Evolutionary conservation across 2,888 invertebrate genomes (phyloP), one percentile per base, ranked within the genome.

Genomic region (Lasioglossum lativentre): DNA sequence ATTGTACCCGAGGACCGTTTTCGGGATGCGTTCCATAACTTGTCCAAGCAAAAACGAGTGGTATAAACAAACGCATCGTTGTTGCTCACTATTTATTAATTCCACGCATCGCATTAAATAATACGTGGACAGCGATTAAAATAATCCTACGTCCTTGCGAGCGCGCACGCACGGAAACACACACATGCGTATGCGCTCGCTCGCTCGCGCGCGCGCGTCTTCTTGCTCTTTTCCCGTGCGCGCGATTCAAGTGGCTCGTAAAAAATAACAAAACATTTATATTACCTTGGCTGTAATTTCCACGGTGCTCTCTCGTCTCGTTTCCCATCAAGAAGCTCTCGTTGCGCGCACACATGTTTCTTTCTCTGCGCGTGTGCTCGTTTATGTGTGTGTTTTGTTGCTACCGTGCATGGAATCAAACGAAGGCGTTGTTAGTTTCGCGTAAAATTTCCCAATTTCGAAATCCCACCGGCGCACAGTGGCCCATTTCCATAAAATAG

Each of bases 191-290:
- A 4, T 10, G 23, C 66, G 71, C 30, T 59, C n/a, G n/a, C n/a
- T n/a, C n/a, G n/a, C n/a, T n/a, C n/a, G n/a, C 27, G 59, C 16
- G 30, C 63, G 63, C 16, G 6, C 19, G 45, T n/a, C 10, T 82
- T 47, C n/a, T 59, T 63, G 19, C n/a, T 75, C 38, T 19, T 63
- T 71, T 70, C 38, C 14, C 16, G 78, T n/a, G 74, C 45, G 71
- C 75, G 63, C 72, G 42, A 79, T 82, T 78, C 66, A 52, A 71
- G 63, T 75, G 47, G 70, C 68, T 78, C 83, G 75, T 80, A 73
- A 81, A 75, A 84, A 83, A 86, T 83, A 78, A 83, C 80, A 70
- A 78, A 87, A 74, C 78, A 80, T 82, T 87, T 80, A 76, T 78
- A 83, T 78, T 74, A 71, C 63, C 83, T 78, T 81, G 83, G 74